Conservation (phyloP, 2,888 invertebrate species). For the Mythimna lalbum region DNA sequence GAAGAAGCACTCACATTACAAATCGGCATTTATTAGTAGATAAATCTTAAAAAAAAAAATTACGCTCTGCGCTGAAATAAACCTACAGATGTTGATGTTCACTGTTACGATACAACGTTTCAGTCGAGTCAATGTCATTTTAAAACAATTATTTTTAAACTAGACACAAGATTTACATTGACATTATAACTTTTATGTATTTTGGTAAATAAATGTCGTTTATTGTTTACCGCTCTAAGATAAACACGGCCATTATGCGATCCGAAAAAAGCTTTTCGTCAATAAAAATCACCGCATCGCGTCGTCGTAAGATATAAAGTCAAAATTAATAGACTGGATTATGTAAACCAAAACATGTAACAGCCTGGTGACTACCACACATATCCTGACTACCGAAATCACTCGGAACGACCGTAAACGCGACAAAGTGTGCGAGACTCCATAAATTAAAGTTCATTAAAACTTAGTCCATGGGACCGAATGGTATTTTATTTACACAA, state of each 20-base stretch:
- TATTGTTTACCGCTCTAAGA: constrained; percentile 47
- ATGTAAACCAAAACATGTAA: constrained; percentile 80
- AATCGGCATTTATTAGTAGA: background rate
- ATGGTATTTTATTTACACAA: constrained; percentile 73
- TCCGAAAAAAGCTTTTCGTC: constrained; percentile 65
- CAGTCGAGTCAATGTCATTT: constrained; percentile 21
- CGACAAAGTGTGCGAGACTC: constrained; percentile 81
- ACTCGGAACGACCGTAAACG: constrained; percentile 79
- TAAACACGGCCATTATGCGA: constrained; percentile 59
- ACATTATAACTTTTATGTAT: constrained; percentile 41
- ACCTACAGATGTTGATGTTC: background rate
- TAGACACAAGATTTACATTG: constrained; percentile 35
- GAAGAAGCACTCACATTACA: no score
- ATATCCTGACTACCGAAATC: constrained; percentile 76
- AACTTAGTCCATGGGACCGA: constrained; percentile 75
- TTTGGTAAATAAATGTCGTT: constrained; percentile 44
- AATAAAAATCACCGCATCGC: constrained; percentile 67
- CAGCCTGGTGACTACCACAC: constrained; percentile 72
- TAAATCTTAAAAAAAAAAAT: no score
- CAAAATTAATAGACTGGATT: constrained; percentile 79
- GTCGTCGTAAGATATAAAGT: constrained; percentile 69
- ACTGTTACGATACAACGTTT: background rate
- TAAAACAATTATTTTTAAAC: constrained; percentile 36
- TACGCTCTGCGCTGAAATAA: no score
- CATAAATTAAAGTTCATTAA: constrained; percentile 87